Base-by-base conservation (phyloP, 2,888 invertebrate species). In the Chydorus sphaericus region DNA sequence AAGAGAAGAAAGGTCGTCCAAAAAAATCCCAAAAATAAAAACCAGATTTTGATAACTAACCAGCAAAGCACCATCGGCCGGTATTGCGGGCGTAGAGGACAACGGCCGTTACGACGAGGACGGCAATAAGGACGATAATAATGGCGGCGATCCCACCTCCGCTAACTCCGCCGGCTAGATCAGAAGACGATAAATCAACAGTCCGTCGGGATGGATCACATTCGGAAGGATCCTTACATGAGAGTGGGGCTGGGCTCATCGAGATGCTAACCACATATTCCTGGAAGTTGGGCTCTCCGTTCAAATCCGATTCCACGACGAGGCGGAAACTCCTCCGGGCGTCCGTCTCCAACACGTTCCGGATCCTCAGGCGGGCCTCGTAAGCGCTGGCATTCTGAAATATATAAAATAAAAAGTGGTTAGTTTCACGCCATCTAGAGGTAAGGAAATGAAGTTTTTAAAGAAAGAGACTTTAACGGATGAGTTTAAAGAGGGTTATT, bases 41-140 rank as follows among this genome's bases (percentile, higher is more conserved):
- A 39, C 39, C 39, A 39, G 39, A 36, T 36, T 36, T 36, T 36
- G 4, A 4, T 36, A 18, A 50, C 29, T 50, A 44, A 87, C 87
- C 86, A 70, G 82, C 83, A 70, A 88, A 88, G 73, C 87, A 88
- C 86, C 87, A 87, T 69, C 84, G 77, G 65, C 84, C 84, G 59
- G 85, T 85, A 59, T 82, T 81, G 64, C 84, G 80, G 53, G 88
- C 87, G 66, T 83, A 82, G 59, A 86, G 79, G 52, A 81, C 69
- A 61, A 86, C 71, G 65, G 78, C 77, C 5, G 81, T 69, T 26
- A 78, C 71, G 23, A 81, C 72, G 16, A 86, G 70, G 1, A 86
- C 69, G 36, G 83, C 71, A 59, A 84, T 71, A 10, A 83, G 76
- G 2, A 79, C 83, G 3, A 83, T 75, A 16, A 83, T 81, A 61